Evolutionary conservation across 2,888 invertebrate species (phyloP).

Genomic region (Camponotus fellah): DNA sequence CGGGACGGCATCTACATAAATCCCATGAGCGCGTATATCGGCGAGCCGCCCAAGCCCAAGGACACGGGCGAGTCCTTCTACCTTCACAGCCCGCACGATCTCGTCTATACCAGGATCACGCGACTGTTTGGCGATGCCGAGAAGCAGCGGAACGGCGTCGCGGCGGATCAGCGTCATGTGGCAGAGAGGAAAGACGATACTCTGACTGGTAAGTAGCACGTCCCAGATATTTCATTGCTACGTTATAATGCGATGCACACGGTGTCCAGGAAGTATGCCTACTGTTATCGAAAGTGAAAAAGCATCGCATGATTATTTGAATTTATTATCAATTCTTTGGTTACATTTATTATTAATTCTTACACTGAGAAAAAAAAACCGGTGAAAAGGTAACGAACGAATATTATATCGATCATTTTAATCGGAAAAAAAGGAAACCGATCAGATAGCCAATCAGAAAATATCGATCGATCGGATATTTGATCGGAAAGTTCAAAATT

Average conservation of each 20-base stretch:
- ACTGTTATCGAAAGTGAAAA: constrained; percentile 25
- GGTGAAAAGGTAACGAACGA: no score
- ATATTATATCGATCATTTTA: no score
- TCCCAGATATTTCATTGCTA: constrained; percentile 73
- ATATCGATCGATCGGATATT: no score
- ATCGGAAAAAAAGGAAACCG: no score
- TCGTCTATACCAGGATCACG: constrained; percentile 94
- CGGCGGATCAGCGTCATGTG: constrained; percentile 58
- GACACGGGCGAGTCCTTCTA: constrained; percentile 91
- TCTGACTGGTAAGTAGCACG: constrained; percentile 84
- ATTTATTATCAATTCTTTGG: neutral
- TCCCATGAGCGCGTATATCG: constrained; percentile 89
- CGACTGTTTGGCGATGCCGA: constrained; percentile 90
- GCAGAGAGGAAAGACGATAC: constrained; percentile 83
- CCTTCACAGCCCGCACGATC: constrained; percentile 93
- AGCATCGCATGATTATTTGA: neutral
- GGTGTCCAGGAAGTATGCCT: constrained; percentile 30
- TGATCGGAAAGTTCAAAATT: no score
- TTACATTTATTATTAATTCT: neutral
- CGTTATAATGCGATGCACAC: constrained; percentile 17
- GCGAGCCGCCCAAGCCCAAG: constrained; percentile 79
- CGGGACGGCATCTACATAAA: constrained; percentile 95
- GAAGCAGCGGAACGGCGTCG: constrained; percentile 70
- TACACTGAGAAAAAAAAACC: no score
- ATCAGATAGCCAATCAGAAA: no score